These are phyloP conservation scores for Dreissena rostriformis DNA, from an alignment of 1,140 invertebrate genomes.

Conservation along the genomic window DNA sequence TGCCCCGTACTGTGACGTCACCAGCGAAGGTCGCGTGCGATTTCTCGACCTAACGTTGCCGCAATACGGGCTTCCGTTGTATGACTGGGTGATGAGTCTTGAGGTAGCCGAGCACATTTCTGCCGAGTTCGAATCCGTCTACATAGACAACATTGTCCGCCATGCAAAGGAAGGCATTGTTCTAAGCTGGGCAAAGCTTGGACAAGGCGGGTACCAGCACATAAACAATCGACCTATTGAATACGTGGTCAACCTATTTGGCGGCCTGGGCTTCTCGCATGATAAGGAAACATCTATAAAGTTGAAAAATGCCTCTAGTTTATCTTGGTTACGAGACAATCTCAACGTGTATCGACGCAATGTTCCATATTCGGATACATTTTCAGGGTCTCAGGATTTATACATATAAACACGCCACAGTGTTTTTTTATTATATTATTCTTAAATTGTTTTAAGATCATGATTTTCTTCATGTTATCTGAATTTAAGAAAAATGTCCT, in stretches of 20 bases:
- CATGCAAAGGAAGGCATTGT: slow-evolving; percentile 50
- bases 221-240: slow-evolving; percentile 23
- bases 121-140: slow-evolving; percentile 24
- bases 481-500: too few relatives aligned
- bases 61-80: slow-evolving; percentile 52
- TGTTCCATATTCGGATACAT: too few relatives aligned
- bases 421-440: too few relatives aligned
- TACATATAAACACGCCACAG: too few relatives aligned
- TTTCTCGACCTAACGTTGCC: slow-evolving; percentile 54
- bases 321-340: neutral
- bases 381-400: too few relatives aligned
- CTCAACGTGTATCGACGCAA: neutral
- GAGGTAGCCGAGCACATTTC: slow-evolving; percentile 59
- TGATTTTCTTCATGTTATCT: too few relatives aligned
- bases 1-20: slow-evolving; percentile 42
- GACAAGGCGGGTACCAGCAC: slow-evolving; percentile 13
- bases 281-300: neutral
- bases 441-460: too few relatives aligned
- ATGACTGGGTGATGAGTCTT: slow-evolving; percentile 54
- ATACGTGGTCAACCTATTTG: slow-evolving; percentile 2
- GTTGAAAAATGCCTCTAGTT: neutral
- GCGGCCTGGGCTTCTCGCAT: neutral
- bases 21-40: slow-evolving; percentile 42
- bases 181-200: slow-evolving; percentile 47
- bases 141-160: slow-evolving; percentile 51